Conservation (phyloP, 2,888 invertebrate species). For the Melanostoma mellinum region DNA sequence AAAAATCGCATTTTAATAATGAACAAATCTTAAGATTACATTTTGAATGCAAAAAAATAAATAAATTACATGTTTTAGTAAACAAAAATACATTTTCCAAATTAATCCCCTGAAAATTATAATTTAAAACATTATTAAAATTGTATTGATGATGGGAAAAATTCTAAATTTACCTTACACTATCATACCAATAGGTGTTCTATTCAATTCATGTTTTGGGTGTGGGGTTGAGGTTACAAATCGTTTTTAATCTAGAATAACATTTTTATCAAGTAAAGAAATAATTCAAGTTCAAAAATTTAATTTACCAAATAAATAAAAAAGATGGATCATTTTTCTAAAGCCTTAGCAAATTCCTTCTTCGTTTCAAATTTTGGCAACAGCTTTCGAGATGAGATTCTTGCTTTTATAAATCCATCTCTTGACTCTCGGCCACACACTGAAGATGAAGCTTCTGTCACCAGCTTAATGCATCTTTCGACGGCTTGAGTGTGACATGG, state of each 20-base stretch:
- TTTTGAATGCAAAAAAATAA: slow-evolving; percentile 4
- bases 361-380: slow-evolving; percentile 1
- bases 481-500: slow-evolving; percentile 18
- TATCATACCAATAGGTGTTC: too few relatives aligned
- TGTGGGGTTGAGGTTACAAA: neutral
- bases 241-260: slow-evolving; percentile 1
- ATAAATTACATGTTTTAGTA: neutral
- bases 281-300: neutral
- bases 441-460: slow-evolving; percentile 33
- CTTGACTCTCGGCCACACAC: slow-evolving; percentile 14
- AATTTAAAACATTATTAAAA: neutral
- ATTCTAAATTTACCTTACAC: neutral
- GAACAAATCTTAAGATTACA: slow-evolving; percentile 1
- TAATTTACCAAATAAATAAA: neutral
- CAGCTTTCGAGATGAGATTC: slow-evolving; percentile 8
- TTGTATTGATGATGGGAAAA: neutral
- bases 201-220: slow-evolving; percentile 1
- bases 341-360: neutral
- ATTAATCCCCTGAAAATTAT: neutral
- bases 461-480: slow-evolving; percentile 25
- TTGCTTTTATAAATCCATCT: slow-evolving; percentile 31
- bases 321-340: neutral
- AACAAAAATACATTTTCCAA: slow-evolving; percentile 3
- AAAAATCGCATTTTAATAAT: neutral
- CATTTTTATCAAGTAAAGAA: neutral